These are phyloP conservation scores for Eospalax fontanierii DNA, from an alignment of 2,797 vertebrate species.

Conservation along the genomic window DNA sequence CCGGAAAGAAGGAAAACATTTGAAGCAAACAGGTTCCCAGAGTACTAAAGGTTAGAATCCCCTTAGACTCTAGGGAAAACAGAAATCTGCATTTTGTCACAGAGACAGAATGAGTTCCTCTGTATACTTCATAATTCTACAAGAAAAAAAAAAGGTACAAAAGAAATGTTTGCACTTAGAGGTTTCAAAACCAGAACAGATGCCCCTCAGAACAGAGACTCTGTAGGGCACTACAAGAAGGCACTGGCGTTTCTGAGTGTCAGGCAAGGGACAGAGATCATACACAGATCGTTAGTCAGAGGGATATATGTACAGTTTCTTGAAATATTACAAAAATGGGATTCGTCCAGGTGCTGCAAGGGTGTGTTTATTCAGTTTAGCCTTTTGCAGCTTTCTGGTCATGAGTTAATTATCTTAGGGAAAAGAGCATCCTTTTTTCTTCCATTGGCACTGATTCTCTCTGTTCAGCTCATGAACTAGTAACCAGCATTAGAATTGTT, in stretches of 20 bases:
- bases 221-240: not conserved
- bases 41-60: not conserved
- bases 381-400: not conserved
- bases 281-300: not conserved
- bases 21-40: conserved; percentile 38
- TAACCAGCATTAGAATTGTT: not conserved
- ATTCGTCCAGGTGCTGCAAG: not conserved
- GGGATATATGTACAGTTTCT: not conserved
- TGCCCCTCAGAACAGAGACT: not conserved
- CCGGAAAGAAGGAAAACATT: conserved; percentile 8
- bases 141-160: not conserved
- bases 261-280: not conserved
- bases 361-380: not conserved
- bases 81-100: not conserved
- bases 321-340: not conserved
- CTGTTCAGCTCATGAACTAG: not conserved
- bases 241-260: not conserved
- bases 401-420: not conserved
- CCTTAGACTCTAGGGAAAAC: conserved; percentile 20
- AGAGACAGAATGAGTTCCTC: not conserved
- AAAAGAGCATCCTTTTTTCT: not conserved
- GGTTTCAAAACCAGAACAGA: not conserved
- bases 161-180: not conserved
- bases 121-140: not conserved
- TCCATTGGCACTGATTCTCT: not conserved